phyloP scores from a whole-genome alignment of 2,113 vertebrate genomes.

The Origma solitaria region DNA sequence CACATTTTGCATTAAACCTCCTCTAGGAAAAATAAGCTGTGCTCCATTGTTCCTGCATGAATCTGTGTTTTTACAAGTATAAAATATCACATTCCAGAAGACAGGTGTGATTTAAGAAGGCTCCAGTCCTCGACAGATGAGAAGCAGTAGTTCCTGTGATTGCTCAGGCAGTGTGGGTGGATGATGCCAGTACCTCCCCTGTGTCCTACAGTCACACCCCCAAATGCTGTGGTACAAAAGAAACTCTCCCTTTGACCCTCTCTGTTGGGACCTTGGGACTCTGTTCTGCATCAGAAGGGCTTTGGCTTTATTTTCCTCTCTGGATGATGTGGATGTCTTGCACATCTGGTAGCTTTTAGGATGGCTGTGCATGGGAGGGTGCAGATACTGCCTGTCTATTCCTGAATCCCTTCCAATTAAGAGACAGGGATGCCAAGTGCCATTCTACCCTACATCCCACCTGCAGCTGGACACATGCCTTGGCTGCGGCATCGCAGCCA shows the following conservation, averaged over 20 bases:
- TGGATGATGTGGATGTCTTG: background rate
- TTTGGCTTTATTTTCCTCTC: background rate
- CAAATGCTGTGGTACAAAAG: background rate
- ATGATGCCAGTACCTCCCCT: background rate
- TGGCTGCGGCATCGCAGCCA: background rate
- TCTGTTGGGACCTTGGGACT: rapidly evolving
- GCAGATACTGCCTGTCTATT: slow-evolving; percentile 3
- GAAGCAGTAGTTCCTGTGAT: background rate
- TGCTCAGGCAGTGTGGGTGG: background rate
- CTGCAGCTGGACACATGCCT: slow-evolving; percentile 30
- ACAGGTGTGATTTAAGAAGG: slow-evolving; percentile 15
- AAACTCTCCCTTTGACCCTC: background rate
- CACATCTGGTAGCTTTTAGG: slow-evolving; percentile 36
- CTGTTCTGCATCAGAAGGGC: background rate
- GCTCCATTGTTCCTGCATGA: background rate
- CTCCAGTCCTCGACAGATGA: background rate
- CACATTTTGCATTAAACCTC: background rate
- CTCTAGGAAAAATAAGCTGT: background rate
- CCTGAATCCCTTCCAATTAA: slow-evolving; percentile 14
- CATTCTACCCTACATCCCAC: slow-evolving; percentile 5
- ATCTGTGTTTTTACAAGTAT: background rate
- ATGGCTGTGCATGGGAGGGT: background rate
- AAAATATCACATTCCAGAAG: background rate
- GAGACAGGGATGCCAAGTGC: background rate
- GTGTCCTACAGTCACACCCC: background rate